Evolutionary conservation across 2,888 invertebrate genomes (phyloP).

Genomic region (Drosophila setosimentum): DNA sequence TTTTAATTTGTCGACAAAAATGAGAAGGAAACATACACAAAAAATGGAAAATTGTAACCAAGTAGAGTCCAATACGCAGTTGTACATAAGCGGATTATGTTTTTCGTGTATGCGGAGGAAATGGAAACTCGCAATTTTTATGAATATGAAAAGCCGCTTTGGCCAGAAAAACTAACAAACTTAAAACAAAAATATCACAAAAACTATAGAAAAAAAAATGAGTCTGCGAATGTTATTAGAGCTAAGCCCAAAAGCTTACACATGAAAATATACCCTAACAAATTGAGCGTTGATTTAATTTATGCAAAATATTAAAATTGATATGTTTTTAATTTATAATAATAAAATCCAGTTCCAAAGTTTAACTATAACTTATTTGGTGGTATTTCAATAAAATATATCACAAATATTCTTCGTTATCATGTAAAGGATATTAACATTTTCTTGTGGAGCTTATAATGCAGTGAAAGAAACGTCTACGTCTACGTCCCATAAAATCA

Average conservation of each 20-base stretch:
- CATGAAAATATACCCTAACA: constrained; percentile 37
- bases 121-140: constrained; percentile 76
- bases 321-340: not conserved
- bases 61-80: constrained; percentile 63
- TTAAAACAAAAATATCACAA: constrained; percentile 68
- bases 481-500: not conserved
- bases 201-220: constrained; percentile 9
- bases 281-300: not conserved
- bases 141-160: constrained; percentile 78
- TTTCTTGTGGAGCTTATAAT: not conserved
- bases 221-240: constrained; percentile 65
- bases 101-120: constrained; percentile 58
- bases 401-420: no score
- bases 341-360: not conserved
- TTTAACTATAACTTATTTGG: not conserved
- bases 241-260: constrained; percentile 68
- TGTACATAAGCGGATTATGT: constrained; percentile 69
- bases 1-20: constrained; percentile 72
- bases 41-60: constrained; percentile 36
- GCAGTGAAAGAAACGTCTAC: not conserved
- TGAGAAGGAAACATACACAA: constrained; percentile 25
- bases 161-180: constrained; percentile 68
- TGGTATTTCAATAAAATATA: not conserved
- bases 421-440: not conserved
- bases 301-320: not conserved